phyloP scores from a whole-genome alignment of 2,797 vertebrate genomes.

The Phyllotis vaccarum region DNA sequence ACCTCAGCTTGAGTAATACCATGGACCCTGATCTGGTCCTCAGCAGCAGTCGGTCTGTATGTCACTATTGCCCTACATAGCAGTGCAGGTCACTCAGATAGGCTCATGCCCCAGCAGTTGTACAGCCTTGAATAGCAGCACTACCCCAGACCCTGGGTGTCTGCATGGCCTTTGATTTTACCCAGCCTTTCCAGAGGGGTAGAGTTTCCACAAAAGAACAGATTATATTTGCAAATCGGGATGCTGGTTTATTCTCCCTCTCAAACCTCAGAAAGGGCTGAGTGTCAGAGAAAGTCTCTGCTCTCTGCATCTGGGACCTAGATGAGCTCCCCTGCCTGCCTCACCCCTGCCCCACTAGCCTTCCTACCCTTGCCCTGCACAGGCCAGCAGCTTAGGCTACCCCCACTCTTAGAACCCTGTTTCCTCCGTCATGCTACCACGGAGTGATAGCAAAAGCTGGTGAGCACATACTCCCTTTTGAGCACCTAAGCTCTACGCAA shows the following conservation, averaged over 20 bases:
- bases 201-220: slow-evolving; percentile 78
- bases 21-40: not conserved
- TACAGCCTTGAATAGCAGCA: not conserved
- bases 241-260: slow-evolving; percentile 65
- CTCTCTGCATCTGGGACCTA: not conserved
- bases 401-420: not conserved
- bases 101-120: not conserved
- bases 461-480: not conserved
- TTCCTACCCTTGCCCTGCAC: not conserved
- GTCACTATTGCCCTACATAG: not conserved
- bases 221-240: slow-evolving; percentile 79
- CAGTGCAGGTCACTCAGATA: not conserved
- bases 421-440: not conserved
- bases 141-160: not conserved
- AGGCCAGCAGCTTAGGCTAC: not conserved
- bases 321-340: too few relatives aligned
- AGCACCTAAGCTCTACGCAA: not conserved
- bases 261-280: not conserved
- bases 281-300: not conserved
- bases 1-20: not conserved
- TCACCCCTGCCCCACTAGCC: too few relatives aligned
- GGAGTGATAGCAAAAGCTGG: not conserved
- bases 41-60: not conserved
- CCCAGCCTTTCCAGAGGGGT: slow-evolving; percentile 79
- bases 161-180: too few relatives aligned